Evolutionary conservation across 2,113 vertebrate species (phyloP).

Genomic region (Pachypanchax playfairii): DNA sequence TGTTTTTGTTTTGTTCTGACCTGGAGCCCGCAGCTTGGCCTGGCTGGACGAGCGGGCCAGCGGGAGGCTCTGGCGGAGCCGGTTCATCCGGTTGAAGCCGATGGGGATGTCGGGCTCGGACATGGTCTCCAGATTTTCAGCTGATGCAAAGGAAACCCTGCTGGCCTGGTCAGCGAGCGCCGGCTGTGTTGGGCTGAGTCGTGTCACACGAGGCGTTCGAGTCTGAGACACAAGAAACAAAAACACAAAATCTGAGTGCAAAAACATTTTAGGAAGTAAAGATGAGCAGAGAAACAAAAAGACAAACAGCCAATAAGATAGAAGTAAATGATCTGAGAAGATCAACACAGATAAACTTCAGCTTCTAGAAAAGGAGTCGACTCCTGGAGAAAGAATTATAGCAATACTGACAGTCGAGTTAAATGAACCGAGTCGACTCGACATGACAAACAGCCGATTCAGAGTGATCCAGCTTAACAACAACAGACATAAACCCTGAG

Average conservation of each 20-base stretch:
- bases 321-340: too few species aligned
- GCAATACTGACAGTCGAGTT: slow-evolving; percentile 6
- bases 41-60: slow-evolving; percentile 95
- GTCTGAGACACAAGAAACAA: slow-evolving; percentile 75
- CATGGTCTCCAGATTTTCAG: slow-evolving; percentile 95
- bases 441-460: not conserved
- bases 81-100: slow-evolving; percentile 96
- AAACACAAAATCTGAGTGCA: too few species aligned
- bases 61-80: slow-evolving; percentile 95
- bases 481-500: not conserved
- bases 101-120: slow-evolving; percentile 92
- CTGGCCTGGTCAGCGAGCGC: slow-evolving; percentile 89
- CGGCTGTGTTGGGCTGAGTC: slow-evolving; percentile 84
- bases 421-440: not conserved
- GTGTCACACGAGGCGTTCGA: slow-evolving; percentile 89
- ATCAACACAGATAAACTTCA: too few species aligned
- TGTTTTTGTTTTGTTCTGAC: too few species aligned
- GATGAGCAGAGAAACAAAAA: too few species aligned
- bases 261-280: too few species aligned
- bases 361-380: not conserved
- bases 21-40: slow-evolving; percentile 93
- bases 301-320: too few species aligned
- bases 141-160: slow-evolving; percentile 91
- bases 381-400: slow-evolving; percentile 24
- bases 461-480: not conserved